phyloP scores from a whole-genome alignment of 2,888 invertebrate species.

The Iphiclides podalirius region DNA sequence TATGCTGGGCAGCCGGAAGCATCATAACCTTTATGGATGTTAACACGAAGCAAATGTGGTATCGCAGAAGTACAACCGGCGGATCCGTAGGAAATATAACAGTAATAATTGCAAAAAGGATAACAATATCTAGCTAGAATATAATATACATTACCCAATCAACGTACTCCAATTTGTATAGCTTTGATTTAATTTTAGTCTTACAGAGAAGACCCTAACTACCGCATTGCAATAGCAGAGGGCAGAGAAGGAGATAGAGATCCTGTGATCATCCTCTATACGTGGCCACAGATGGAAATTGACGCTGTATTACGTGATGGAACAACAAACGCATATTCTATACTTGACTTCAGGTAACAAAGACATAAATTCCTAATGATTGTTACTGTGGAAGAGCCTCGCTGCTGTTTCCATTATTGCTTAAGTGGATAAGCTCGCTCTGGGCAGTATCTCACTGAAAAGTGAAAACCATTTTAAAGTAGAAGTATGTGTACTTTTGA shows the following conservation, averaged over 20 bases:
- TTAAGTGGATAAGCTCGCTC: no score
- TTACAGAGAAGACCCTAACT: conserved; percentile 60
- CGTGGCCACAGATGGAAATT: conserved; percentile 89
- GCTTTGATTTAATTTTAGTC: no score
- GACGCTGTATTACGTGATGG: conserved; percentile 87
- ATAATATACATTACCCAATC: no score
- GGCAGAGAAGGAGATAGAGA: conserved; percentile 65
- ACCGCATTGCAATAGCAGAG: conserved; percentile 92
- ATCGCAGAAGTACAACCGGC: conserved; percentile 87
- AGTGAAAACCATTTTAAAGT: no score
- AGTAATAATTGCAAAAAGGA: conserved; percentile 62
- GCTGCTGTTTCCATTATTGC: no score
- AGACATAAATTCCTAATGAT: no score
- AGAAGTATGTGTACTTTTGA: no score
- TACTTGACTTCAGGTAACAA: conserved; percentile 86
- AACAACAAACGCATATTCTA: conserved; percentile 86
- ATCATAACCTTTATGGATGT: conserved; percentile 88
- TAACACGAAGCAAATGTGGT: conserved; percentile 82
- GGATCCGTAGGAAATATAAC: conserved; percentile 90
- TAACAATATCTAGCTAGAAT: no score
- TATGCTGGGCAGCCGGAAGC: conserved; percentile 91
- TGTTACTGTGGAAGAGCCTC: no score
- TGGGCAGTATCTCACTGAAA: no score
- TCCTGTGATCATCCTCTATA: conserved; percentile 90
- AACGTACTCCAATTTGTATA: no score